Base-by-base conservation (phyloP, 2,888 invertebrate species). In the Stenodera caucasica region DNA sequence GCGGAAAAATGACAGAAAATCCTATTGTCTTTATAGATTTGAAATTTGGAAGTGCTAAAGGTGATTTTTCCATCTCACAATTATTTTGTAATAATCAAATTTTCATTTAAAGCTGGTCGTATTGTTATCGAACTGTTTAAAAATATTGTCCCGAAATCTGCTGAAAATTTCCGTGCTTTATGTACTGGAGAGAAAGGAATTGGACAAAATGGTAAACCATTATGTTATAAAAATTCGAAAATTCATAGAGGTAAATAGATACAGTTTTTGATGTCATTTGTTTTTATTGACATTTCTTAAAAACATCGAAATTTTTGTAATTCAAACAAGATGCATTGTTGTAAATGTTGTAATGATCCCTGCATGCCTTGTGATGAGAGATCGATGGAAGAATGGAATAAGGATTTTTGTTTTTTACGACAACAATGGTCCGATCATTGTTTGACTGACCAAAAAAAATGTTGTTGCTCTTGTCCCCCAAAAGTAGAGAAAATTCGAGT, bases 171-270 rank as follows among this genome's bases (percentile, higher is more conserved):
- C 78, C 84, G 95, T 67, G 89, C 90, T 1, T 81, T 98, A 1
- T 98, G 98, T 77, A 96, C 96, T 0, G 96, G 96, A 2, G 95
- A 97, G 80, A 89, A 85, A 66, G 95, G 96, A 1, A 76, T 85
- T 66, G 92, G 94, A 0, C 73, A 72, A 18, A 73, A 81, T 69
- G 88, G 88, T 2, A 90, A 90, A 75, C 88, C 88, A 3, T 82
- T 98, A 49, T 91, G 92, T 80, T 98, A 90, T 78, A 93, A 93
- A 80, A 92, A 91, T 53, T 84, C 87, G 9, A 82, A 84, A 58
- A 94, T 98, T 80, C 95, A 95, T 75, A 89, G 86, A 84, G 86
- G 90, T 89, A 78, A 69, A 69, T 61, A 32, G 6, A 26, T 15
- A 56, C 45, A 21, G 35, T 65, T 54, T 29, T 63, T 64, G 33